Conservation (phyloP, 2,113 vertebrate genomes). For the Garra rufa region DNA sequence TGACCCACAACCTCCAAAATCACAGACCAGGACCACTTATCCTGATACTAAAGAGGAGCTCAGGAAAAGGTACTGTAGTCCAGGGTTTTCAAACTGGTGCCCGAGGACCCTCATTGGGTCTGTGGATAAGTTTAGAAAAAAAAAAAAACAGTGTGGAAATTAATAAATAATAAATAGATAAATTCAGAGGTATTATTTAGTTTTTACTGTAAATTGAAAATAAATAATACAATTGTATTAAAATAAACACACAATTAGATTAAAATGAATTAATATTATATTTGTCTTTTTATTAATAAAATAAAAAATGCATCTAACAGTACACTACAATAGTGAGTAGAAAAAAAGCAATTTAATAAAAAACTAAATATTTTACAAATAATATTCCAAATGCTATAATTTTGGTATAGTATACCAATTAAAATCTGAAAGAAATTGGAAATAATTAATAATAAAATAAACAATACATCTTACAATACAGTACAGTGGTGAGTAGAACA, state of each 20-base stretch:
- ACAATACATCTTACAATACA: too few relatives aligned
- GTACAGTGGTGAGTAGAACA: background rate
- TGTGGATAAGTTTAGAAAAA: background rate
- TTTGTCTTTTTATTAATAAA: too few relatives aligned
- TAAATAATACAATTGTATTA: background rate
- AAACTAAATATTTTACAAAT: too few relatives aligned
- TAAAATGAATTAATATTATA: background rate
- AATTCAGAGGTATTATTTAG: too few relatives aligned
- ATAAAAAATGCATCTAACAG: too few relatives aligned
- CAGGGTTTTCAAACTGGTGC: background rate
- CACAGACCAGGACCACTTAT: constrained; percentile 54
- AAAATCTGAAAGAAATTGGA: too few relatives aligned
- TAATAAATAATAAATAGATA: background rate
- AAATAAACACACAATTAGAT: background rate
- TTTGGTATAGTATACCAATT: too few relatives aligned
- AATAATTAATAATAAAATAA: too few relatives aligned
- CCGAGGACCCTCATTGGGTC: background rate
- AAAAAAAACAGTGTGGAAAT: background rate
- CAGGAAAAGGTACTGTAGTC: constrained; percentile 78
- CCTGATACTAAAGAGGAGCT: constrained; percentile 75
- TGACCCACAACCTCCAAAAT: constrained; percentile 42
- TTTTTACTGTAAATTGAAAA: background rate
- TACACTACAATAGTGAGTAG: too few relatives aligned
- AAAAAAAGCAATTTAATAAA: too few relatives aligned
- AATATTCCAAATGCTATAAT: too few relatives aligned